Evolutionary conservation across 2,797 vertebrate species (phyloP).

Genomic region (Dermochelys coriacea): DNA sequence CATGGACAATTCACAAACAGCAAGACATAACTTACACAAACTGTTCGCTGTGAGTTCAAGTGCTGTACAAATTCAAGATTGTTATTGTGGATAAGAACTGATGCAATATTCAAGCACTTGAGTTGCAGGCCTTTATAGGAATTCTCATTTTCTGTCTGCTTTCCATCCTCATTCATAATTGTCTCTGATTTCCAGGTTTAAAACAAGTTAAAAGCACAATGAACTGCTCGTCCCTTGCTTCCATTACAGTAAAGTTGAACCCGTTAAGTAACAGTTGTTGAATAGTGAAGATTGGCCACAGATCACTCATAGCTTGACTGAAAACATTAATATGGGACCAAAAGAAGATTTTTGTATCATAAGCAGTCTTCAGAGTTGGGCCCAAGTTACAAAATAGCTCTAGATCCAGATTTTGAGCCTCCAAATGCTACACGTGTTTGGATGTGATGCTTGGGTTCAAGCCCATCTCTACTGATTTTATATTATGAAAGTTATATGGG

Average conservation of each 20-base stretch:
- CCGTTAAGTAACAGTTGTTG: not conserved
- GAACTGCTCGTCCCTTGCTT: not conserved
- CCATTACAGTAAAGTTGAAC: not conserved
- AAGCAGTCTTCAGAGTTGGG: not conserved
- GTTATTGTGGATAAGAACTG: not conserved
- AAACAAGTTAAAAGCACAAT: not conserved
- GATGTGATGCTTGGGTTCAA: not conserved
- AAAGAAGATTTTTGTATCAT: not conserved
- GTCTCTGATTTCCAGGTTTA: not conserved
- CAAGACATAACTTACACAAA: not conserved
- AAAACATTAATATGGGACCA: not conserved
- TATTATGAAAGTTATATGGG: not conserved
- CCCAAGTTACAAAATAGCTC: not conserved
- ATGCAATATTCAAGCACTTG: not conserved
- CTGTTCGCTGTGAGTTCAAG: not conserved
- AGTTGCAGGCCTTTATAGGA: not conserved
- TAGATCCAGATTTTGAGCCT: not conserved
- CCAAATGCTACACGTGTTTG: not conserved
- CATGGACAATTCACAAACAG: not conserved
- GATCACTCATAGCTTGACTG: not conserved
- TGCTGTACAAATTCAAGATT: not conserved
- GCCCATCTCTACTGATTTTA: not conserved
- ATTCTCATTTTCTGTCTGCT: not conserved
- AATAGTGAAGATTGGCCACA: not conserved
- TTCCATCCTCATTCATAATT: not conserved